Evolutionary conservation across 2,888 invertebrate species (phyloP), one percentile per base, ranked within the genome.

Genomic region (Tineola bisselliella): DNA sequence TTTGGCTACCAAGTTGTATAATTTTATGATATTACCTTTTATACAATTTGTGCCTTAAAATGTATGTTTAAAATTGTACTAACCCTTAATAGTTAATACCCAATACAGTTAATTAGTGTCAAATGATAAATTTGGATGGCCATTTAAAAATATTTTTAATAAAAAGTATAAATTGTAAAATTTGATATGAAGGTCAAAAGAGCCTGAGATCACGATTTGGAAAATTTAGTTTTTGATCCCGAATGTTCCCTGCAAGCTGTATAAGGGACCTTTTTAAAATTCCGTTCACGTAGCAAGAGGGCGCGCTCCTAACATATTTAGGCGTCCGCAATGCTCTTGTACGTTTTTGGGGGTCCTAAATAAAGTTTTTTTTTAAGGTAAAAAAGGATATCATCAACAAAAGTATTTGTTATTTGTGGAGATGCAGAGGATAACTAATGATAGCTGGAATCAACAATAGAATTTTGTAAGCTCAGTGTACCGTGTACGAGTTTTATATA

Each of bases 211-310:
- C n/a, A 33, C 58, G 18, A 58, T 58, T 58, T 58, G 33, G 19
- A 30, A 31, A 33, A 58, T 58, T 58, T 58, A 33, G 58, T 58
- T 58, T 58, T 58, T 58, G 33, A 58, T 58, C 58, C 56, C 58
- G 12, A n/a, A 58, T 58, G 30, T 33, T 58, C 71, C 67, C 65
- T 71, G n/a, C 33, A 70, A 69, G 79, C 82, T 72, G 78, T 74
- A 74, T 66, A 77, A 76, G 79, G 76, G 73, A 72, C 69, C 70
- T 78, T 84, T 74, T 86, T 84, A 75, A 84, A 79, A 86, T 86
- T 84, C 86, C 80, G 63, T 71, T 75, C 77, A 71, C 81, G 86
- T 82, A 73, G 71, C 61, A 64, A 62, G 65, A 69, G 74, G 74
- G 73, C 75, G 78, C 78, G 75, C 71, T 77, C 78, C 77, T 64